These are phyloP conservation scores for Serinus canaria DNA, from an alignment of 2,113 vertebrate genomes.

Conservation along the genomic window DNA sequence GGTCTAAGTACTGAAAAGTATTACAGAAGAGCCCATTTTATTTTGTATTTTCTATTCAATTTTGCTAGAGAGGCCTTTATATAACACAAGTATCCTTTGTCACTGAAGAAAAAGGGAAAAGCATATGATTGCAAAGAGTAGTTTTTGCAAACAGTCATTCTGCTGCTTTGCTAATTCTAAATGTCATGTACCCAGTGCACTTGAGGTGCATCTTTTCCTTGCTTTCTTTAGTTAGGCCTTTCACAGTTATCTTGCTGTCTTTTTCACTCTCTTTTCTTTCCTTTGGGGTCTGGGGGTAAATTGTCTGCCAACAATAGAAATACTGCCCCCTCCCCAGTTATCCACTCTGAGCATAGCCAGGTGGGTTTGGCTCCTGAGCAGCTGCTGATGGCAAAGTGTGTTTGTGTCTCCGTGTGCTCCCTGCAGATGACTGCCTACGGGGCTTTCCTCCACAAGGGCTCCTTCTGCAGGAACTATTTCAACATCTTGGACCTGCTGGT, in stretches of 20 bases:
- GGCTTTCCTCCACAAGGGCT: slow-evolving; percentile 97
- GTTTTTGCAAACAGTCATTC: slow-evolving; percentile 30
- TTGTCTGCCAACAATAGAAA: neutral
- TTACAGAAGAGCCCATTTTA: neutral
- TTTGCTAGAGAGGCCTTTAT: neutral
- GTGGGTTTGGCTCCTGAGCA: neutral
- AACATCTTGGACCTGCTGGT: slow-evolving; percentile 98
- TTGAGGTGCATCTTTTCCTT: neutral
- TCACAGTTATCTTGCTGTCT: neutral
- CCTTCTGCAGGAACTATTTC: slow-evolving; percentile 98
- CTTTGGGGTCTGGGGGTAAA: neutral
- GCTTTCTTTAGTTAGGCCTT: neutral
- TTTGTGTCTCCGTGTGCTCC: slow-evolving; percentile 38
- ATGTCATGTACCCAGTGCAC: neutral
- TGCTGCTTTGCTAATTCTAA: slow-evolving; percentile 45
- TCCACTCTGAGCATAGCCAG: neutral
- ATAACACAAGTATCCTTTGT: neutral
- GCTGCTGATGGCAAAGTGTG: slow-evolving; percentile 17
- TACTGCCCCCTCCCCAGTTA: neutral
- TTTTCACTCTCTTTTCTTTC: slow-evolving; percentile 17
- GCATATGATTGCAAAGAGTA: slow-evolving; percentile 11
- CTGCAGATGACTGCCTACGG: slow-evolving; percentile 97
- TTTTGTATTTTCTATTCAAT: neutral
- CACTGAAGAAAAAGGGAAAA: slow-evolving; percentile 24
- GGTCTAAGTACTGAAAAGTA: neutral